Evolutionary conservation across 1,140 invertebrate species (phyloP).

Genomic region (Melitaea cinxia): DNA sequence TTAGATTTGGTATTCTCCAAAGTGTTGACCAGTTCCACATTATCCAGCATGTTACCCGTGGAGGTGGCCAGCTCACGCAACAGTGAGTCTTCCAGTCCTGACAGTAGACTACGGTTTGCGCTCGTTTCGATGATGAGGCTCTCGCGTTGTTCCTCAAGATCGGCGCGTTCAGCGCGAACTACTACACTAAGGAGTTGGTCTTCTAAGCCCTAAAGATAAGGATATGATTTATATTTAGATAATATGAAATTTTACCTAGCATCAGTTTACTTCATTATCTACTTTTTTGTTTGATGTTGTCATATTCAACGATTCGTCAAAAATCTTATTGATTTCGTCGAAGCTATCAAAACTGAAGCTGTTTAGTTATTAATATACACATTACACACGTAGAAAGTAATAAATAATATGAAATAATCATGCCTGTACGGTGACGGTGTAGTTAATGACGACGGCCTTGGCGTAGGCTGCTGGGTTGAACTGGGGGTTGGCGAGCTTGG

Average conservation of each 20-base stretch:
- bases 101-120: conserved; percentile 91
- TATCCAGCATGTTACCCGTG: conserved; percentile 95
- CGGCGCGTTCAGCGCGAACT: conserved; percentile 90
- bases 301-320: no score
- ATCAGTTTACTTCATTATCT: no score
- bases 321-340: no score
- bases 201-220: conserved; percentile 86
- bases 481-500: conserved; percentile 92
- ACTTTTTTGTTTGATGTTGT: no score
- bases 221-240: background rate
- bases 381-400: background rate
- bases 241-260: no score
- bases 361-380: no score
- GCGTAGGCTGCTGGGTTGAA: conserved; percentile 93
- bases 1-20: conserved; percentile 95
- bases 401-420: background rate
- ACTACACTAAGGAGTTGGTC: conserved; percentile 94
- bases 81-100: conserved; percentile 91
- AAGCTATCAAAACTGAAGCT: no score
- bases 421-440: conserved; percentile 91
- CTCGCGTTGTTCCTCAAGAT: conserved; percentile 93
- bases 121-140: conserved; percentile 92
- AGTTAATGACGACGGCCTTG: conserved; percentile 94
- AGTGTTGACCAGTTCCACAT: conserved; percentile 91
- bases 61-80: conserved; percentile 91